Percentiles rank a stretch among this genome's conserved stretches.
phyloP scores from a whole-genome alignment of 2,113 vertebrate species.

The Cygnus buccinator region DNA sequence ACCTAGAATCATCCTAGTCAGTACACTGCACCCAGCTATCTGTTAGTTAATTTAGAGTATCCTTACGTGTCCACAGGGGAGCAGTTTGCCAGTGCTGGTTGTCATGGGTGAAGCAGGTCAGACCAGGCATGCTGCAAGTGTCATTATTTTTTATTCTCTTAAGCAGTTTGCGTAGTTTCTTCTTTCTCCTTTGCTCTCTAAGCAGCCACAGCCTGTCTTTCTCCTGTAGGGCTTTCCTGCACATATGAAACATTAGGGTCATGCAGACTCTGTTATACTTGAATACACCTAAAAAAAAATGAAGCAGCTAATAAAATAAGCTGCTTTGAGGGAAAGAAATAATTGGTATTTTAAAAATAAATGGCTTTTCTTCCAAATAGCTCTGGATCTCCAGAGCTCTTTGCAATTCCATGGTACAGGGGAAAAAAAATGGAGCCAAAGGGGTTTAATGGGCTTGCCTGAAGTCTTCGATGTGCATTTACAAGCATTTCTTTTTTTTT shows the following conservation, averaged over 20 bases:
- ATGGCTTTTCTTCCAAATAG: neutral
- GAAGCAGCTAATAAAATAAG: neutral
- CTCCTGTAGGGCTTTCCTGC: constrained; percentile 83
- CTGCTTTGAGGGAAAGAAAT: neutral
- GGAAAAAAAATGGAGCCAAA: neutral
- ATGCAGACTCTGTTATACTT: neutral
- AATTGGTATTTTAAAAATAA: neutral
- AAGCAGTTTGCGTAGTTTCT: constrained; percentile 94
- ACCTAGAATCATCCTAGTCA: neutral
- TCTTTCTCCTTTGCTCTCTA: constrained; percentile 91
- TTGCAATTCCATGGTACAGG: neutral
- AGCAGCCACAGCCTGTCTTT: constrained; percentile 90
- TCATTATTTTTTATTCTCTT: constrained; percentile 94
- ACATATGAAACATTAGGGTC: neutral
- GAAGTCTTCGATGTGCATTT: neutral
- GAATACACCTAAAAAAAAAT: neutral
- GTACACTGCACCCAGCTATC: neutral
- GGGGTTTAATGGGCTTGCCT: too few relatives aligned
- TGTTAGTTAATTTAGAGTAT: neutral
- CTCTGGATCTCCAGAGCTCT: neutral
- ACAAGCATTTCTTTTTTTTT: neutral
- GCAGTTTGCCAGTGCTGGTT: constrained; percentile 98
- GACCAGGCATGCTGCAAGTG: constrained; percentile 96
- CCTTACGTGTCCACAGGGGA: constrained; percentile 94
- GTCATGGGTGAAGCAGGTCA: constrained; percentile 98